Evolutionary conservation across 2,113 vertebrate genomes (phyloP).

Genomic region (Accipiter virgatus): DNA sequence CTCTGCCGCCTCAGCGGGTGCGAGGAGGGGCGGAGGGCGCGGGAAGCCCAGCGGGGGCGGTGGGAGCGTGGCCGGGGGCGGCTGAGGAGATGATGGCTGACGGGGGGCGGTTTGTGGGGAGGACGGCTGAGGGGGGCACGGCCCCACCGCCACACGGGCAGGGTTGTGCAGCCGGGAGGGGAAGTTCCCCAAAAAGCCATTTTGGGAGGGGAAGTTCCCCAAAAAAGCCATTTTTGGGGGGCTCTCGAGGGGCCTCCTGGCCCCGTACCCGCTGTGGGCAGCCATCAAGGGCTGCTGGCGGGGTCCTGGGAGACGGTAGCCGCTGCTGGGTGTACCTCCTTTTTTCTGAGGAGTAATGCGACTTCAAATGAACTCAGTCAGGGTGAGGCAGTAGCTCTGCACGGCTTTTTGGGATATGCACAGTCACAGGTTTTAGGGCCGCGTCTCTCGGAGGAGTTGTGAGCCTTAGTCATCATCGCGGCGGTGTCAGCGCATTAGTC

Average conservation of each 20-base stretch:
- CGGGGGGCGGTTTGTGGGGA: not conserved
- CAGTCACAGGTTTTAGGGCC: not conserved
- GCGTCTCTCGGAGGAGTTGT: fast-evolving
- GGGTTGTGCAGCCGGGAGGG: too few species aligned
- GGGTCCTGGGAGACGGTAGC: not conserved
- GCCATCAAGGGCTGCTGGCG: not conserved
- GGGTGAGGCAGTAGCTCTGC: not conserved
- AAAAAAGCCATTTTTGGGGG: not conserved
- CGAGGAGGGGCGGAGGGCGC: not conserved
- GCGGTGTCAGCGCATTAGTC: fast-evolving
- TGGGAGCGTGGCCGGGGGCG: not conserved
- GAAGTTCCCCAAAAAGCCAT: too few species aligned
- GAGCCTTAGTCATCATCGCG: not conserved
- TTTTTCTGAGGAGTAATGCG: fast-evolving
- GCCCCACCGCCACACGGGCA: too few species aligned
- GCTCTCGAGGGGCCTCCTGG: not conserved
- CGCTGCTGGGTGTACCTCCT: fast-evolving
- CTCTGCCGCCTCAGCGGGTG: not conserved
- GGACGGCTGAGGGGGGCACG: too few species aligned
- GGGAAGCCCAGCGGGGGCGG: not conserved
- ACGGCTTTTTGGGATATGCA: not conserved
- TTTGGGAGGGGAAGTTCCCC: too few species aligned
- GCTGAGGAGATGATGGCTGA: not conserved
- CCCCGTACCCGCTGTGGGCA: not conserved
- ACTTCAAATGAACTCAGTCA: fast-evolving